Base-by-base conservation (phyloP, 1,140 invertebrate species). In the Armadillidium nasatum region DNA sequence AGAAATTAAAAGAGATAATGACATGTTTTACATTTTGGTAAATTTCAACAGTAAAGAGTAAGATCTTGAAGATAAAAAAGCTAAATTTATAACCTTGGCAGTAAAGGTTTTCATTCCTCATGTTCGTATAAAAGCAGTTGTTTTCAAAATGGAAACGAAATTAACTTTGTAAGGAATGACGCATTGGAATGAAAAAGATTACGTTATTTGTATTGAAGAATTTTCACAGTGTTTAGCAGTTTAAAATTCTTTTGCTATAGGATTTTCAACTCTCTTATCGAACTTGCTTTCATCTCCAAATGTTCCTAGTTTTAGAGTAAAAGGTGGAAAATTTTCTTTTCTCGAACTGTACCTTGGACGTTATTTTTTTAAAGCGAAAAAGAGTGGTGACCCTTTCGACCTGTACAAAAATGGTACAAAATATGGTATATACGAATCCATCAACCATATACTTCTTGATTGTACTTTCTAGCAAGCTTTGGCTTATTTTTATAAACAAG, bases 61-160 rank as follows among this genome's bases (percentile, higher is more conserved):
- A 60, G 19, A 19, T 60, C 19, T 60, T 15, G 50, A 60, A 60
- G 50, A 60, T 60, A 60, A 60, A 3, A 60, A 60, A 60, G 50
- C 19, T 15, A 19, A 60, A 19, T 60, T 60, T 60, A 19, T 60
- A 60, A 7, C 7, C 19, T 60, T 19, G 50, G 50, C 50, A 3
- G 19, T 60, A 60, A 60, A 60, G 19, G 50, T 60, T 3, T 60
- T 60, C 19, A 19, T 60, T 15, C 50, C 50, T 4, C 11, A 60
- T 60, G 50, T 60, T 60, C 50, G 50, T 3, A 19, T 60, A 15
- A 60, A 15, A 60, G 50, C 50, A 2, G 11, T 60, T 60, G 7
- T 60, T 60, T 60, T 19, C 50, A 60, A 60, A 60, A 15, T 60
- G 50, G 19, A 60, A 60, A 60, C 50, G 50, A 60, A 60, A 60